phyloP scores from a whole-genome alignment of 2,888 invertebrate genomes.

The Apamea sordens region DNA sequence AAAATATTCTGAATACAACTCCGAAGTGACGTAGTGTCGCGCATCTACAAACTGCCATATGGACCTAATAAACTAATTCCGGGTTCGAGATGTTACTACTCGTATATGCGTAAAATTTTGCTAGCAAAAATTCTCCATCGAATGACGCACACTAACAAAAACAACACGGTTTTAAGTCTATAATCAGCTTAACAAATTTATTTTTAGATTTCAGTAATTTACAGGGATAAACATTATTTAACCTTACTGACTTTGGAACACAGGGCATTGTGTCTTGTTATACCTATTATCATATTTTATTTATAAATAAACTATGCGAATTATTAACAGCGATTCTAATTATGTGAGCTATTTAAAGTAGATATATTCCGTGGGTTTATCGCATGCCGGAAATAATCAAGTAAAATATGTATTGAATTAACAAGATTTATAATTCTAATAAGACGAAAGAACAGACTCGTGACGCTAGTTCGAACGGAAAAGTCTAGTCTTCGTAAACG shows the following conservation, averaged over 20 bases:
- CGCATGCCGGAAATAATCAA: neutral
- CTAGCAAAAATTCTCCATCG: constrained; percentile 36
- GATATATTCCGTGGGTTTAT: neutral
- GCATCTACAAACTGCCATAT: constrained; percentile 2
- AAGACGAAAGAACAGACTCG: neutral
- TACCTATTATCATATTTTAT: constrained; percentile 20
- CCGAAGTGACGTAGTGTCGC: constrained; percentile 4
- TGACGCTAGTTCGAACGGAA: neutral
- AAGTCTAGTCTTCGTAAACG: neutral
- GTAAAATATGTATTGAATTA: neutral
- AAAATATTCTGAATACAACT: constrained; percentile 12
- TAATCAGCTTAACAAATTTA: constrained; percentile 27
- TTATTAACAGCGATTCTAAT: constrained; percentile 29
- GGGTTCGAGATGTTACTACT: neutral
- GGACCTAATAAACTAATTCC: constrained; percentile 22
- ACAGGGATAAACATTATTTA: constrained; percentile 34
- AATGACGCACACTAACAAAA: constrained; percentile 44
- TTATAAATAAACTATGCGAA: neutral
- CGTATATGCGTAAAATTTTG: neutral
- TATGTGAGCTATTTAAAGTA: constrained; percentile 42
- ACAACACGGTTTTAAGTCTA: constrained; percentile 30
- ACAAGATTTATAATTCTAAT: neutral
- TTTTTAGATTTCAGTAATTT: constrained; percentile 36
- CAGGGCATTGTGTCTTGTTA: constrained; percentile 15
- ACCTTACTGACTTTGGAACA: constrained; percentile 41